These are phyloP conservation scores for Tetragnatha montana DNA, from an alignment of 2,888 invertebrate species.

Conservation along the genomic window DNA sequence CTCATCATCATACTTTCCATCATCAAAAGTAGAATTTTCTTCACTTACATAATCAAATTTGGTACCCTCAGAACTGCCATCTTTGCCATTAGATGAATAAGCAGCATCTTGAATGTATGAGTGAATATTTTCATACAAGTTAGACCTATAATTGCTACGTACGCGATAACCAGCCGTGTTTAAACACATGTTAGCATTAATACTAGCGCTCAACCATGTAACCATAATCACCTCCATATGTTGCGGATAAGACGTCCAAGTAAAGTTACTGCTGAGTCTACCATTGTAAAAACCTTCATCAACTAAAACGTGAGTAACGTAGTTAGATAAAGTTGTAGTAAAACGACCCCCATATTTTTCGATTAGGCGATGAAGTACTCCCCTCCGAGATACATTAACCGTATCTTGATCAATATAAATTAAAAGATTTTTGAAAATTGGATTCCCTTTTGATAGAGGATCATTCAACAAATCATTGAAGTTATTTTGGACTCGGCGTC, in stretches of 20 bases:
- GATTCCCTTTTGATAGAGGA: neutral
- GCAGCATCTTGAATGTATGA: neutral
- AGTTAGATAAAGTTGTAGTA: neutral
- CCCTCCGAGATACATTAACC: neutral
- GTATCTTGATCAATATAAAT: neutral
- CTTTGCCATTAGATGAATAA: neutral
- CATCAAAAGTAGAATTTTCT: slow-evolving; percentile 42
- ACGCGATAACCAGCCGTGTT: slow-evolving; percentile 17
- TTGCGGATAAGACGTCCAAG: slow-evolving; percentile 25
- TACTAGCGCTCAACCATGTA: slow-evolving; percentile 43
- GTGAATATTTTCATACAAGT: neutral
- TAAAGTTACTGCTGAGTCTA: slow-evolving; percentile 11
- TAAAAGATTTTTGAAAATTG: neutral
- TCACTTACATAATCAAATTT: slow-evolving; percentile 17
- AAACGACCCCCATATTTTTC: slow-evolving; percentile 32
- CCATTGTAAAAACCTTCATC: slow-evolving; percentile 37
- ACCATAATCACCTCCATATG: slow-evolving; percentile 13
- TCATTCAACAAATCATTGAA: neutral
- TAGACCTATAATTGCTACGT: slow-evolving; percentile 13
- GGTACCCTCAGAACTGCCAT: neutral
- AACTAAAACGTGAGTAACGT: slow-evolving; percentile 41
- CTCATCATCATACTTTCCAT: slow-evolving; percentile 46
- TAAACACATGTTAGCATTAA: slow-evolving; percentile 25
- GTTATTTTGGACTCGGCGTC: neutral
- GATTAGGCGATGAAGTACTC: slow-evolving; percentile 29